Base-by-base conservation (phyloP, 1,140 invertebrate species). In the Eumeta japonica region DNA sequence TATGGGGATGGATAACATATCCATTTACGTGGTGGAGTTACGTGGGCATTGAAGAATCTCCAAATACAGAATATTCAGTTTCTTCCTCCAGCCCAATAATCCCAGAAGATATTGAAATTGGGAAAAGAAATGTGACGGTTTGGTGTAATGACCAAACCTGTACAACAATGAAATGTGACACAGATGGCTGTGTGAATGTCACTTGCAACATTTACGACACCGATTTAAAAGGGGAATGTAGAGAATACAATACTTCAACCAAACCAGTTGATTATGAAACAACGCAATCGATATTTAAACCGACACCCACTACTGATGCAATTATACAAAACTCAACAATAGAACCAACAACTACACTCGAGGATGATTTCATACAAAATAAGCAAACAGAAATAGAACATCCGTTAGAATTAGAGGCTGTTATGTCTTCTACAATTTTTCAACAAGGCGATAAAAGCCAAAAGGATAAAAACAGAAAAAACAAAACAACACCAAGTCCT, bases 151-250 rank as follows among this genome's bases (percentile, higher is more conserved):
- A 75, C 11, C 73, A 77, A 41, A 74, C 59, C 7, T 76, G 71
- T 34, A 75, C 61, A 4, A 76, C 67, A 0, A 65, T 62, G 47
- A 67, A 54, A 38, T 74, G 72, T 39, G 52, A 62, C 27, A 61
- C 53, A 35, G 45, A 48, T 19, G 59, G 62, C 3, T 77, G 75
- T 43, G 47, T 41, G 0, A 67, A 70, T 19, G 52, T 62, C 15
- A 67, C 64, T 2, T 77, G 75, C 40, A 76, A 61, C 31, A 68
- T 76, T 38, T 77, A 77, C 41, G 75, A 77, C 28, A 77, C 75
- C 1, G 56, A 76, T 46, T 50, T 75, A 31, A 64, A 42, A 12
- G 75, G 75, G 9, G 60, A 75, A 46, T 77, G 75, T 48, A 58
- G 65, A 24, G 58, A 63, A 35, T 76, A 66, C 46, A 67, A 62